Percentiles rank a stretch among this genome's conserved stretches.
phyloP scores from a whole-genome alignment of 64 coral and sea anemone genomes.

The Dendronephthya gigantea region DNA sequence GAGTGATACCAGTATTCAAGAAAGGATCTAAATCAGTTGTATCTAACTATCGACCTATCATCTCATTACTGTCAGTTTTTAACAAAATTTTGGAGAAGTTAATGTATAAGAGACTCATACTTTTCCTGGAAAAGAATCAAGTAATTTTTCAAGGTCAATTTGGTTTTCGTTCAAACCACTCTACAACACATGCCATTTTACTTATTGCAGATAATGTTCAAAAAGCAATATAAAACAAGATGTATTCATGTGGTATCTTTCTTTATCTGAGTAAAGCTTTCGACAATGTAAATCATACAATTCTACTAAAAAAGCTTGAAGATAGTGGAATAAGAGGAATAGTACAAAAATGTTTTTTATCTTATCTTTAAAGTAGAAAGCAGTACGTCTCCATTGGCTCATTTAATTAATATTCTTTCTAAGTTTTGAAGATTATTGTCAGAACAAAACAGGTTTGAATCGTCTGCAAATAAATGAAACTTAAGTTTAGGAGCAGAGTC shows the following conservation, averaged over 20 bases:
- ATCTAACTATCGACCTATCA: neutral
- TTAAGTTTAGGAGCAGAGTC: too few relatives aligned
- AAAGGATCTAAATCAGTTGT: neutral
- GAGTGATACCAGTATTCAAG: neutral
- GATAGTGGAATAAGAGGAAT: slow-evolving; percentile 19
- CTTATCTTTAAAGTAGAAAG: neutral
- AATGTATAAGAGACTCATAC: neutral
- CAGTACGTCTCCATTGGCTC: neutral
- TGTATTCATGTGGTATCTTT: neutral
- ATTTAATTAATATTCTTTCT: neutral
- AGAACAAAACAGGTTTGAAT: too few relatives aligned
- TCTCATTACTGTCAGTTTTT: neutral
- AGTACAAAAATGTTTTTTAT: neutral
- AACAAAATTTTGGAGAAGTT: neutral
- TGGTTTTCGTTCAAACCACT: neutral
- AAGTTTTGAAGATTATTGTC: too few relatives aligned
- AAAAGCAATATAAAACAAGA: neutral
- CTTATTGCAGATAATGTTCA: neutral
- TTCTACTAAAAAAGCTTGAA: slow-evolving; percentile 3
- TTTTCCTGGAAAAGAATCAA: neutral
- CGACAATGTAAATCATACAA: neutral
- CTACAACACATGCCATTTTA: neutral
- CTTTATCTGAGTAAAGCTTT: neutral
- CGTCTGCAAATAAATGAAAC: too few relatives aligned
- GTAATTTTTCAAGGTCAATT: neutral